Percentiles rank a stretch among this genome's conserved stretches.
Conservation (phyloP, 1,140 invertebrate genomes). For the Drosophila triauraria region DNA sequence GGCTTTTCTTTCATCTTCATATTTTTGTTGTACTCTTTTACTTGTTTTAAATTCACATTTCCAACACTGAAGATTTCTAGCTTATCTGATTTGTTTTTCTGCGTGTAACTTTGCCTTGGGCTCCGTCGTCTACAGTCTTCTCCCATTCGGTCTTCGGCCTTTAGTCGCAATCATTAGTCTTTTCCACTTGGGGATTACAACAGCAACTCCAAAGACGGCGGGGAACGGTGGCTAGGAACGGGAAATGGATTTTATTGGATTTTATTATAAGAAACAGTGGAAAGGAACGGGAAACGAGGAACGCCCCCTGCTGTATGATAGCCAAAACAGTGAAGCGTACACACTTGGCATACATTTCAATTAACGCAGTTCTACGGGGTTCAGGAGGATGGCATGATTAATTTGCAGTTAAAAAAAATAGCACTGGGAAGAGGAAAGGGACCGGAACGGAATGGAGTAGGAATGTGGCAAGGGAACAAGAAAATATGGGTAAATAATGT, state of each 20-base stretch:
- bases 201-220: background rate
- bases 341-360: conserved; percentile 71
- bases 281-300: background rate
- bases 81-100: background rate
- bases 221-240: background rate
- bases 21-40: too few relatives aligned
- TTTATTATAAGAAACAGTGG: background rate
- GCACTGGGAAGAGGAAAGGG: background rate
- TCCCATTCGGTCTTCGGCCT: conserved; percentile 11
- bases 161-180: conserved; percentile 62
- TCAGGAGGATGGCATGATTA: conserved; percentile 14
- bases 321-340: conserved; percentile 24
- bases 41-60: background rate
- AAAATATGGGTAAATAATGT: too few relatives aligned
- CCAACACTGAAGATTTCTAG: too few relatives aligned
- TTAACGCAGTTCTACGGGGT: conserved; percentile 37
- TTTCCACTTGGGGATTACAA: conserved; percentile 30
- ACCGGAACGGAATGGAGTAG: too few relatives aligned
- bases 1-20: too few relatives aligned
- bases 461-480: too few relatives aligned
- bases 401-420: background rate
- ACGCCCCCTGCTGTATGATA: conserved; percentile 20
- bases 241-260: too few relatives aligned
- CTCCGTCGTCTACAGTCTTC: conserved; percentile 25
- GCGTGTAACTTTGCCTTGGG: background rate